phyloP scores from a whole-genome alignment of 2,797 vertebrate genomes.

The Cottoperca gobio region DNA sequence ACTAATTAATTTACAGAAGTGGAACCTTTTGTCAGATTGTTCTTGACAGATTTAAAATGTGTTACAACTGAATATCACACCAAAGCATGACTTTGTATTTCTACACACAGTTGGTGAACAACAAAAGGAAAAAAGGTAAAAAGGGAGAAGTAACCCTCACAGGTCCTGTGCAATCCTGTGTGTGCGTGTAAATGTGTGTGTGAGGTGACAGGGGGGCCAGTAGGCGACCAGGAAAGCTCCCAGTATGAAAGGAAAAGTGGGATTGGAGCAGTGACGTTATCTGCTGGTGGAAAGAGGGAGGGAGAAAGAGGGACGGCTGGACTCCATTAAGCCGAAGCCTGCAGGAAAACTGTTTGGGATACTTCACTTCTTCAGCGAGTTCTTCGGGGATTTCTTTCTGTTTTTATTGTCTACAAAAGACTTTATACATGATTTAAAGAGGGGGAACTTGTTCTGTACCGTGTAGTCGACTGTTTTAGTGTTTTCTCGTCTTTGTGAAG shows the following conservation, averaged over 20 bases:
- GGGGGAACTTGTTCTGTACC: constrained; percentile 46
- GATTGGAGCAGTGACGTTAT: constrained; percentile 84
- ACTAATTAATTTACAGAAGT: background rate
- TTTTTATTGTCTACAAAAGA: constrained; percentile 42
- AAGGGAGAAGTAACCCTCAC: background rate
- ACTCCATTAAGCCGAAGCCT: constrained; percentile 87
- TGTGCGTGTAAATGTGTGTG: background rate
- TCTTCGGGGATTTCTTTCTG: constrained; percentile 67
- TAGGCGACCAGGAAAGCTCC: constrained; percentile 51
- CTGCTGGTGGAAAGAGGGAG: constrained; percentile 69
- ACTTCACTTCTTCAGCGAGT: constrained; percentile 78
- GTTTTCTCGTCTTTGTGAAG: constrained; percentile 80
- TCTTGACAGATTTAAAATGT: background rate
- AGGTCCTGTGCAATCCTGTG: background rate
- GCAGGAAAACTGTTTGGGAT: constrained; percentile 82
- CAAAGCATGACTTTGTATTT: no score
- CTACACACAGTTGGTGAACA: background rate
- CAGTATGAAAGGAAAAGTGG: constrained; percentile 81
- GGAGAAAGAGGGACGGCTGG: constrained; percentile 76
- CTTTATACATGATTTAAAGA: constrained; percentile 70
- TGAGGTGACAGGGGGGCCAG: constrained; percentile 39
- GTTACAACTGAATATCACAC: background rate
- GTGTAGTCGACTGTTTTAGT: constrained; percentile 69
- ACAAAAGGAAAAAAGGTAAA: background rate
- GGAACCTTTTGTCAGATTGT: background rate